Conservation (phyloP, 1,140 invertebrate genomes). For the Drosophila tsacasi region DNA sequence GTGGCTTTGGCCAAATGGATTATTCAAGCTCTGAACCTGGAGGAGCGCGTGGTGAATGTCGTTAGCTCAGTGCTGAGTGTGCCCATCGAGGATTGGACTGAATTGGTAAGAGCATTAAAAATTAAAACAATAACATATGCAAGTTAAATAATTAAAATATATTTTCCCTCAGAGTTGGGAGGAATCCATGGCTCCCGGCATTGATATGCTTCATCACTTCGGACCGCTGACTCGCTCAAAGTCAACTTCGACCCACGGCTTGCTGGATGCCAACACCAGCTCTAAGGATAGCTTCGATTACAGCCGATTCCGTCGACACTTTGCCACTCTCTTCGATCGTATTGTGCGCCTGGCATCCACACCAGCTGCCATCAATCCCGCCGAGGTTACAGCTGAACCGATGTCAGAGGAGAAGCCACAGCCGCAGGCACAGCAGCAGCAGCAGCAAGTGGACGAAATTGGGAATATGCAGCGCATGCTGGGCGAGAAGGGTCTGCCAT, state of each 20-base stretch:
- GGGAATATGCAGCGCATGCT: conserved; percentile 64
- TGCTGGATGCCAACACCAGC: conserved; percentile 50
- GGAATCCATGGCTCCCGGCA: conserved; percentile 80
- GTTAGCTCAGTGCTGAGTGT: conserved; percentile 68
- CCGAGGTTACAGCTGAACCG: conserved; percentile 2
- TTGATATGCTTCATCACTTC: conserved; percentile 84
- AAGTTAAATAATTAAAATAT: conserved; percentile 3
- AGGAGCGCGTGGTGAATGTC: conserved; percentile 77
- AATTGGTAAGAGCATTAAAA: conserved; percentile 52
- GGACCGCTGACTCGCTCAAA: conserved; percentile 78
- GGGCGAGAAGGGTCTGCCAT: conserved; percentile 28
- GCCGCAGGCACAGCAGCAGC: conserved; percentile 1
- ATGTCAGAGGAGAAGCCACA: not conserved
- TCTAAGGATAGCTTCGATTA: conserved; percentile 72
- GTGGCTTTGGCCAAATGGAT: conserved; percentile 75
- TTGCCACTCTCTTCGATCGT: conserved; percentile 74
- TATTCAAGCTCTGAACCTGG: conserved; percentile 73
- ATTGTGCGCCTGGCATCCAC: conserved; percentile 73
- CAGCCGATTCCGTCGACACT: conserved; percentile 71
- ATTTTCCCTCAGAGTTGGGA: conserved; percentile 73
- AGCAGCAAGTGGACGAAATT: conserved; percentile 49
- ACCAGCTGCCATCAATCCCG: conserved; percentile 6
- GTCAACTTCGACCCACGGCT: conserved; percentile 60
- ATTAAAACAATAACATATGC: not conserved
- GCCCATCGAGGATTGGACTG: conserved; percentile 80